These are phyloP conservation scores for Potamarius usumacintae DNA, from an alignment of 2,113 vertebrate genomes.

Conservation along the genomic window DNA sequence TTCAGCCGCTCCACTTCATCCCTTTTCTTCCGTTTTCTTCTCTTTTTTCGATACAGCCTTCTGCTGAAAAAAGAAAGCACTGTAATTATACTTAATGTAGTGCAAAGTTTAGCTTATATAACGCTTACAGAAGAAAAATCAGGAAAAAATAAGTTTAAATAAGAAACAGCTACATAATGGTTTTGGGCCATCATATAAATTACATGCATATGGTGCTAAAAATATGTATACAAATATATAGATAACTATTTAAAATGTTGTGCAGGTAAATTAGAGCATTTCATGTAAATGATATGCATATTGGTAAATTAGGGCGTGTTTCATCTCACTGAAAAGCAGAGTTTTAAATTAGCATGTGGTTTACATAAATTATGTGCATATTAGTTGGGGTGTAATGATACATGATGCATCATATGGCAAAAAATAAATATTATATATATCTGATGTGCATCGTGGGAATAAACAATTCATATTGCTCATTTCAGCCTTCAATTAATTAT, in stretches of 20 bases:
- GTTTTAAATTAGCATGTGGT: background rate
- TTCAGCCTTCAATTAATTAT: background rate
- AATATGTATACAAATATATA: background rate
- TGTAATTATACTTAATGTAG: background rate
- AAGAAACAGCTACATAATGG: background rate
- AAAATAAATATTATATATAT: no score
- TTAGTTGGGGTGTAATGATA: background rate
- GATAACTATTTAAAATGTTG: background rate
- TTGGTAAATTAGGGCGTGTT: background rate
- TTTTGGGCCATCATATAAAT: background rate
- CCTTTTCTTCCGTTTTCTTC: conserved; percentile 32
- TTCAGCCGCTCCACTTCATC: conserved; percentile 43
- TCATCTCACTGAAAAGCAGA: background rate
- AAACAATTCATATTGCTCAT: background rate
- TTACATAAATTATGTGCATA: background rate
- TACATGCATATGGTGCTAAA: background rate
- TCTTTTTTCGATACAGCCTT: conserved; percentile 46
- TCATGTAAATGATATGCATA: background rate
- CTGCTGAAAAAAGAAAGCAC: conserved; percentile 27
- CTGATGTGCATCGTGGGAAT: background rate
- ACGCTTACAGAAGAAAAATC: background rate
- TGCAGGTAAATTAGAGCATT: background rate
- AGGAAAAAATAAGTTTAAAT: background rate
- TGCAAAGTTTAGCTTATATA: background rate
- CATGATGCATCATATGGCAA: no score